Evolutionary conservation across 2,113 vertebrate genomes (phyloP).

Genomic region (Thryonomys swinderianus): DNA sequence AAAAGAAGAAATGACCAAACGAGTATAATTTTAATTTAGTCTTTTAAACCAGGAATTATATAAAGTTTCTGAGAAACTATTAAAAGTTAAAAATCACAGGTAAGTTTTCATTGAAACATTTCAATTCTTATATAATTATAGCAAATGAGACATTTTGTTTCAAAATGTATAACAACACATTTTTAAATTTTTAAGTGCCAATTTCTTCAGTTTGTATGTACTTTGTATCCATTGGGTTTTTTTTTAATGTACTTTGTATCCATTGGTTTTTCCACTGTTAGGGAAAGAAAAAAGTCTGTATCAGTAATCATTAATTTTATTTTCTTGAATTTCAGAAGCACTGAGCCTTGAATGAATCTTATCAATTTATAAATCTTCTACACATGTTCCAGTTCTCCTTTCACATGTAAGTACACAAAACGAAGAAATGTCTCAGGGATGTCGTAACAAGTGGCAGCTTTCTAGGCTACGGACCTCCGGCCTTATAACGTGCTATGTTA

Average conservation of each 20-base stretch:
- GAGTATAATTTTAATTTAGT: neutral
- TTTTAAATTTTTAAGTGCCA: constrained; percentile 1
- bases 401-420: neutral
- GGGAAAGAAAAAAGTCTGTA: neutral
- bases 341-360: neutral
- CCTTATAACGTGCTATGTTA: neutral
- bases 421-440: neutral
- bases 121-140: neutral
- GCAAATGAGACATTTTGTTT: neutral
- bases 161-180: neutral
- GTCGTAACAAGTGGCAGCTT: neutral
- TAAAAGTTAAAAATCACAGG: neutral
- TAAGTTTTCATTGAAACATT: neutral
- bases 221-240: too few relatives aligned
- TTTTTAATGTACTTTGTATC: neutral
- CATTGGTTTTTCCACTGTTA: neutral
- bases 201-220: neutral
- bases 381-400: neutral
- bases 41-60: neutral
- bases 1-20: neutral
- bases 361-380: neutral
- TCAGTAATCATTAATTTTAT: neutral
- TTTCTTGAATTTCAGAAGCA: neutral
- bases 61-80: neutral
- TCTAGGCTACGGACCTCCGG: neutral